Evolutionary conservation across 2,888 invertebrate genomes (phyloP).

Genomic region (Meteorus colon): DNA sequence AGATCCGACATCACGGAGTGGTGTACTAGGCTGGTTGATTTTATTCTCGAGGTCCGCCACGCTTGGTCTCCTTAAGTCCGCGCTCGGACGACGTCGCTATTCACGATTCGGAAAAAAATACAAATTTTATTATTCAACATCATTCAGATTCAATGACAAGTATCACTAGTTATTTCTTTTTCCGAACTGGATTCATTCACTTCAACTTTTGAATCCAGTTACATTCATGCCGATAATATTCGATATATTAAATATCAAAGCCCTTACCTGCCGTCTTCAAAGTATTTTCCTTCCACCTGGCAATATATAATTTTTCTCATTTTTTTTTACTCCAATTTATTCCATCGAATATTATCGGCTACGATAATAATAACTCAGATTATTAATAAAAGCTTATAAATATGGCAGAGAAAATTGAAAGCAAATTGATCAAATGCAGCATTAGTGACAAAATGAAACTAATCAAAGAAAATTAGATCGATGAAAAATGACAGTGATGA

Average conservation of each 20-base stretch:
- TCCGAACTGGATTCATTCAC: not conserved
- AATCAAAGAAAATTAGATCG: not conserved
- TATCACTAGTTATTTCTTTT: not conserved
- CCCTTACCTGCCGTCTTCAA: not conserved
- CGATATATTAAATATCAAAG: not conserved
- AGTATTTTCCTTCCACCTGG: not conserved
- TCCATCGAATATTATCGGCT: not conserved
- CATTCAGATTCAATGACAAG: slow-evolving; percentile 8
- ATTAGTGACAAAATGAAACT: not conserved
- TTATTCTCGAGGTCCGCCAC: slow-evolving; percentile 92
- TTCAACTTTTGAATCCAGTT: not conserved
- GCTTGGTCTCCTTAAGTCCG: slow-evolving; percentile 92
- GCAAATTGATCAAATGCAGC: slow-evolving; percentile 7
- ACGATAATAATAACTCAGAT: not conserved
- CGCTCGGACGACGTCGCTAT: slow-evolving; percentile 89
- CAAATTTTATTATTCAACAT: slow-evolving; percentile 30
- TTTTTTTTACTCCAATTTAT: not conserved
- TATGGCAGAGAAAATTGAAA: not conserved
- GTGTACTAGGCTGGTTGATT: slow-evolving; percentile 93
- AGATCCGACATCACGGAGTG: slow-evolving; percentile 85
- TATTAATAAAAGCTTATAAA: not conserved
- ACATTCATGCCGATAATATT: not conserved
- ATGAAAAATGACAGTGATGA: not conserved
- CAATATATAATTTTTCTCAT: not conserved
- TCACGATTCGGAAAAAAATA: slow-evolving; percentile 40